Conservation (phyloP, 1,140 invertebrate genomes). For the Nymphalis io region DNA sequence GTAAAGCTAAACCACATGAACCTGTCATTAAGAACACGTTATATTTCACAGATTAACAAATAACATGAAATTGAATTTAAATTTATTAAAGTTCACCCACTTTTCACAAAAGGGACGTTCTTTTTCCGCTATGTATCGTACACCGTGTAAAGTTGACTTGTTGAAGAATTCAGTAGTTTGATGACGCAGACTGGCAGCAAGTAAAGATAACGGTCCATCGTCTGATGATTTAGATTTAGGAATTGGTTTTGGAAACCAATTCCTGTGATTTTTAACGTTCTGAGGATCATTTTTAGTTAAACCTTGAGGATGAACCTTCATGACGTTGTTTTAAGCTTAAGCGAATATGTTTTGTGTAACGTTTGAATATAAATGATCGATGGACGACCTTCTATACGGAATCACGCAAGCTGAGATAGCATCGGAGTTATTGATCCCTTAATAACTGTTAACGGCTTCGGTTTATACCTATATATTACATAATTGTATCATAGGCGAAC, state of each 20-base stretch:
- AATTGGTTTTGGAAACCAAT: constrained; percentile 29
- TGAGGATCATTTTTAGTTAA: constrained; percentile 25
- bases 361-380: constrained; percentile 29
- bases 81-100: constrained; percentile 60
- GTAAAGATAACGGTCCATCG: constrained; percentile 60
- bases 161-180: constrained; percentile 86
- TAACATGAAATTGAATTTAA: background rate
- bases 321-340: constrained; percentile 22
- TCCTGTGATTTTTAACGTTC: constrained; percentile 36
- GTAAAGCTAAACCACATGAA: constrained; percentile 89
- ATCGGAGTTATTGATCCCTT: constrained; percentile 54
- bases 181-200: constrained; percentile 82
- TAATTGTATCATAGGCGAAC: no score
- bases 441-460: constrained; percentile 13
- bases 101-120: constrained; percentile 86
- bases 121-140: constrained; percentile 85
- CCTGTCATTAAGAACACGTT: constrained; percentile 69
- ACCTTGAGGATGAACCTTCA: constrained; percentile 58
- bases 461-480: background rate
- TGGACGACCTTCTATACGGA: constrained; percentile 12
- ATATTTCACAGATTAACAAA: background rate
- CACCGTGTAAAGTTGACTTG: constrained; percentile 86
- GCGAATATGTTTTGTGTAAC: background rate
- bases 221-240: constrained; percentile 35
- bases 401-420: constrained; percentile 46